Conservation (phyloP, 1,140 invertebrate genomes). For the Bombus soroeensis region DNA sequence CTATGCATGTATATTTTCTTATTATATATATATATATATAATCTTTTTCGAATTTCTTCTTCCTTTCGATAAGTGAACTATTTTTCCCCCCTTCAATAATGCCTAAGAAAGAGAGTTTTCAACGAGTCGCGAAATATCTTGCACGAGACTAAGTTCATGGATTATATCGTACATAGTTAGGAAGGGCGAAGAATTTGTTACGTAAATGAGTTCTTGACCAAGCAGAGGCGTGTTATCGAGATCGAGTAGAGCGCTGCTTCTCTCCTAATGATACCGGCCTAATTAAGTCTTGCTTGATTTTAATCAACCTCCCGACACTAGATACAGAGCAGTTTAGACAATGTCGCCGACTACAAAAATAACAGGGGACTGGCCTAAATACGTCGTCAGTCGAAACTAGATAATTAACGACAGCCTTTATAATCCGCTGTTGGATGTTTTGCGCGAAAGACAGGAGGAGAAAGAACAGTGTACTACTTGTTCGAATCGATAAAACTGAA, state of each 20-base stretch:
- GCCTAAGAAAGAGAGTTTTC: background rate
- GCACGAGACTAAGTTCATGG: background rate
- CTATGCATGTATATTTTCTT: no score
- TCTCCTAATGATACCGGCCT: conserved; percentile 44
- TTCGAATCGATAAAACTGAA: background rate
- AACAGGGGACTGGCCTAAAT: conserved; percentile 24
- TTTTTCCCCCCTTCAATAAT: background rate
- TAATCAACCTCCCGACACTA: conserved; percentile 28
- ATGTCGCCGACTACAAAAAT: conserved; percentile 21
- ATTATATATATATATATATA: background rate
- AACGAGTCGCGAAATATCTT: background rate
- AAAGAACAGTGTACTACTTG: background rate
- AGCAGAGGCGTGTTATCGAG: conserved; percentile 39
- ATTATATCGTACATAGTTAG: conserved; percentile 4
- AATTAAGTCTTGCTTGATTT: conserved; percentile 50
- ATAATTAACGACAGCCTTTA: conserved; percentile 16
- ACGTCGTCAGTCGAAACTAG: background rate
- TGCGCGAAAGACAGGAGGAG: background rate
- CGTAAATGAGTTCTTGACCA: conserved; percentile 47
- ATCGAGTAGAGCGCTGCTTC: conserved; percentile 31
- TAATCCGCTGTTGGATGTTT: background rate
- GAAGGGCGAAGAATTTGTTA: conserved; percentile 30
- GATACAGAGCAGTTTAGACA: conserved; percentile 40
- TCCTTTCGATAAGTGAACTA: no score
- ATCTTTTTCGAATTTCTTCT: background rate